These are phyloP conservation scores for Galago senegalensis DNA, from an alignment of 2,797 vertebrate species.

Conservation along the genomic window DNA sequence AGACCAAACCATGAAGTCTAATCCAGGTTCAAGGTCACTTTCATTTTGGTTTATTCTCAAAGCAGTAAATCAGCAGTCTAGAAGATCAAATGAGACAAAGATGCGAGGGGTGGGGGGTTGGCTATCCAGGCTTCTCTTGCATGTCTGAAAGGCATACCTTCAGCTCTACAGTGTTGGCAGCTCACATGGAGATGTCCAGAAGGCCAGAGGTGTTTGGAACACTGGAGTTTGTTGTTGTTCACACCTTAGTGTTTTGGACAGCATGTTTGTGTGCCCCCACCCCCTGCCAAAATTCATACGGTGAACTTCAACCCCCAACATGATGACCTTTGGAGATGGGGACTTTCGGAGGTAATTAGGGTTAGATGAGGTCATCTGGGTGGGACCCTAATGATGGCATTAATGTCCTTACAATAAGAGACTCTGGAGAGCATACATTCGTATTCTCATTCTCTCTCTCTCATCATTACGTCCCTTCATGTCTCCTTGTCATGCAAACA, in stretches of 20 bases:
- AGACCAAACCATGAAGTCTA: constrained; percentile 7
- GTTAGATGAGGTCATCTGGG: not conserved
- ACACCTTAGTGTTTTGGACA: not conserved
- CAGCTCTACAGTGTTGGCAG: not conserved
- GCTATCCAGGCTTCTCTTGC: not conserved
- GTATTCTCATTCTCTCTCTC: not conserved
- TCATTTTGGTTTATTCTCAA: constrained; percentile 50
- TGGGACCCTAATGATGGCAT: not conserved
- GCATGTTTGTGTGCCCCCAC: not conserved
- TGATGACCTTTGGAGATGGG: not conserved
- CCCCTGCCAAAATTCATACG: not conserved
- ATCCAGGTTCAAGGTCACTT: not conserved
- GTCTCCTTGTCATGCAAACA: not conserved
- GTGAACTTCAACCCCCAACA: not conserved
- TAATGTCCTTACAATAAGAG: not conserved
- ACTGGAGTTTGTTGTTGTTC: not conserved
- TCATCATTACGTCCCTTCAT: not conserved
- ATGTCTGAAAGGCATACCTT: not conserved
- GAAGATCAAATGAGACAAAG: not conserved
- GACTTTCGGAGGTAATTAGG: not conserved
- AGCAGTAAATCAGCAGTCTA: not conserved
- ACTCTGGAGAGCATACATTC: not conserved
- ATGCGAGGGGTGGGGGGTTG: not conserved
- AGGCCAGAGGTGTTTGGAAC: not conserved
- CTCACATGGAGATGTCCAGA: not conserved